Conservation (phyloP, 2,888 invertebrate species). For the Lochmaea crataegi region DNA sequence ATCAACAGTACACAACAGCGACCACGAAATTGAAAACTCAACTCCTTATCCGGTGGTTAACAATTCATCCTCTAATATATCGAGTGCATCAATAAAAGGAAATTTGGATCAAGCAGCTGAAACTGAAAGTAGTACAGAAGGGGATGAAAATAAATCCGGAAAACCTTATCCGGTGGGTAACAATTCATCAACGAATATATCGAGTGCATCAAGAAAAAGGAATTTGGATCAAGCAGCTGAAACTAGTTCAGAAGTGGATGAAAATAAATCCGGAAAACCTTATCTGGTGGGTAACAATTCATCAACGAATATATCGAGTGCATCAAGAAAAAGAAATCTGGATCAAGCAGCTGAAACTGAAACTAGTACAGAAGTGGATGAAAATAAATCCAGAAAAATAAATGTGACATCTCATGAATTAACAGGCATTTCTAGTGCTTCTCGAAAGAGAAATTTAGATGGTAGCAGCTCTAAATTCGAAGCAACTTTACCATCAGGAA, state of each 20-base stretch:
- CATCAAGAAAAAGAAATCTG: conserved; percentile 39
- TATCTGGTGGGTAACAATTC: neutral
- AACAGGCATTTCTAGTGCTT: conserved; percentile 43
- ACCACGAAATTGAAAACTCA: neutral
- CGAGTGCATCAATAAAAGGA: conserved; percentile 34
- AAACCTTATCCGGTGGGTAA: neutral
- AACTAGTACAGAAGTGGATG: conserved; percentile 1
- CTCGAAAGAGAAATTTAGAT: conserved; percentile 42
- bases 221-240: too few species aligned
- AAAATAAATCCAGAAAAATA: neutral
- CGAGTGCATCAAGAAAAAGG: conserved; percentile 42
- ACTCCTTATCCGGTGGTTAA: neutral
- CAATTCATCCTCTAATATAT: conserved; percentile 22
- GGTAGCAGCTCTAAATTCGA: neutral
- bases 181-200: conserved; percentile 19
- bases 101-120: conserved; percentile 35
- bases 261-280: too few species aligned
- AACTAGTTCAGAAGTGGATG: too few species aligned
- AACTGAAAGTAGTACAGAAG: neutral
- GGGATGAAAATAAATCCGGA: neutral
- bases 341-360: conserved; percentile 19
- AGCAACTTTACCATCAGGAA: neutral
- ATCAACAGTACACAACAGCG: neutral
- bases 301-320: conserved; percentile 28
- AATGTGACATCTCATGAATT: neutral